phyloP scores from a whole-genome alignment of 2,888 invertebrate genomes.

The Papilio protenor region DNA sequence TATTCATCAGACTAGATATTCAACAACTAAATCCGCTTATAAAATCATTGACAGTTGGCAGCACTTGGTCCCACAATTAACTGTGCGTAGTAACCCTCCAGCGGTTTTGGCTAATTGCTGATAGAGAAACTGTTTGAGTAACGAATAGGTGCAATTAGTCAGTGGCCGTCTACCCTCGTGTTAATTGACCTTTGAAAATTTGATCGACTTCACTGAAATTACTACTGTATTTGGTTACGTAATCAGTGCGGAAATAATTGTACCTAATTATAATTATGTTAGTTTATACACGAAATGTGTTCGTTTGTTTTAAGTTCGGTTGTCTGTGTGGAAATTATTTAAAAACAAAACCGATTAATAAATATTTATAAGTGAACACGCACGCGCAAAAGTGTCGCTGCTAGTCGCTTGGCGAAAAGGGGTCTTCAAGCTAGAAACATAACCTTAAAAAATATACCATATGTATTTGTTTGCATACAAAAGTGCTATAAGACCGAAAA shows the following conservation, averaged over 20 bases:
- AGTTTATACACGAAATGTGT: background rate
- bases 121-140: conserved; percentile 34
- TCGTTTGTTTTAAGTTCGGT: background rate
- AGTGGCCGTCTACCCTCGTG: conserved; percentile 27
- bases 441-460: too few species aligned
- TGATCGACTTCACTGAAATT: conserved; percentile 24
- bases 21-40: background rate
- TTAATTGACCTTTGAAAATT: conserved; percentile 38
- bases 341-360: background rate
- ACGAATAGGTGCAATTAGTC: conserved; percentile 41
- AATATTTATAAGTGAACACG: too few species aligned
- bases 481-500: background rate
- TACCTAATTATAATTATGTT: background rate
- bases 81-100: conserved; percentile 19
- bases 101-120: conserved; percentile 36
- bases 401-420: too few species aligned
- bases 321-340: background rate
- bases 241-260: conserved; percentile 1
- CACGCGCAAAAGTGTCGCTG: too few species aligned
- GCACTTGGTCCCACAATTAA: conserved; percentile 20
- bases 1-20: background rate
- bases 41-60: background rate
- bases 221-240: conserved; percentile 1
- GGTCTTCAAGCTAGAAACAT: too few species aligned
- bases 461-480: background rate